Evolutionary conservation across 2,888 invertebrate species (phyloP), one percentile per base, ranked within the genome.

Genomic region (Kuschelorhynchus macadamiae): DNA sequence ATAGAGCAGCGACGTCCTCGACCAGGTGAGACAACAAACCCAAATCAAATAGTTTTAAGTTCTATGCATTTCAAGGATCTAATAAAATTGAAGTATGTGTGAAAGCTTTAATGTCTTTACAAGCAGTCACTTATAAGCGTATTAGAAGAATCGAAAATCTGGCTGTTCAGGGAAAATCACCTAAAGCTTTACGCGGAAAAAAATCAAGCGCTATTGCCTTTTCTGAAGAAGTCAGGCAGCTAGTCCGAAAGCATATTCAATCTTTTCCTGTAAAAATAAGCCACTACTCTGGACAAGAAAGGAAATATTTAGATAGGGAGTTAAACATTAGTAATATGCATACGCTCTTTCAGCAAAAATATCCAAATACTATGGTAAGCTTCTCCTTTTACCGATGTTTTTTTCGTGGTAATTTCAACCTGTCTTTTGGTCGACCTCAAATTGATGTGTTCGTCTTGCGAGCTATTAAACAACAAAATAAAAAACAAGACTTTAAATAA

Each of bases 221-320:
- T 20, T 49, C 49, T 25, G 49, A 49, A 49, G 49, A 20, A 12
- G 18, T 49, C 3, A 49, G 12, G 25, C 25, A 25, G 25, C 11
- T 8, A 12, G 30, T 49, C 21, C 12, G 11, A 8, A 25, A 49
- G 30, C 49, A 49, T 30, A 49, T 49, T 12, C 49, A 49, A n/a
- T 49, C 49, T 11, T 49, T 49, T 25, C 49, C 12, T 49, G 16
- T 16, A 20, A 49, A 49, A 49, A 20, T 49, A n/a, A 49, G 49
- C 30, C 49, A 49, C 16, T 49, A 49, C 12, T 49, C 49, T 25
- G 49, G 49, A 20, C 49, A 30, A 12, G 49, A 30, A 21, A 49
- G 16, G 16, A 11, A 49, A 12, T 49, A 49, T 25, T 49, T 49
- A 12, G 16, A 25, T 25, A 49, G 49, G 11, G 25, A 49, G 49